Evolutionary conservation across 2,113 vertebrate genomes (phyloP).

Genomic region (Meriones unguiculatus): DNA sequence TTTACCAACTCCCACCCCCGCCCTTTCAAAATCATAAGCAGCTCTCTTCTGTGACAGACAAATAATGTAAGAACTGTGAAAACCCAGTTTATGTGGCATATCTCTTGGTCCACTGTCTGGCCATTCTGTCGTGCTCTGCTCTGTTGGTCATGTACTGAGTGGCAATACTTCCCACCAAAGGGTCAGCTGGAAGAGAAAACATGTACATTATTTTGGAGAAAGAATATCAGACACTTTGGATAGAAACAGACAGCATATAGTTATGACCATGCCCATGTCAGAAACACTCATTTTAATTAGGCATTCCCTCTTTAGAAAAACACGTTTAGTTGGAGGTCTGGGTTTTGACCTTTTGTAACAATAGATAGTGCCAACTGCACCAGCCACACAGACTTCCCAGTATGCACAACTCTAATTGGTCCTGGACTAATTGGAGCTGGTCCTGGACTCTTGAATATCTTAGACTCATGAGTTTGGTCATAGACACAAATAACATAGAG

Average conservation of each 20-base stretch:
- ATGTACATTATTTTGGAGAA: conserved; percentile 47
- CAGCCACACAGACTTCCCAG: too few relatives aligned
- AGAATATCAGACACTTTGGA: not conserved
- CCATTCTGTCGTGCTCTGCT: conserved; percentile 98
- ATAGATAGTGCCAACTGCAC: too few relatives aligned
- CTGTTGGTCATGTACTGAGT: conserved; percentile 99
- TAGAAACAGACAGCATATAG: not conserved
- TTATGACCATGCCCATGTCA: not conserved
- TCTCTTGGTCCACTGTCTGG: conserved; percentile 98
- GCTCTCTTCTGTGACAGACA: conserved; percentile 90
- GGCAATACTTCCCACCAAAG: conserved; percentile 97
- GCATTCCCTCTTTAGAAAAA: too few relatives aligned
- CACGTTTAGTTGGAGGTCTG: too few relatives aligned
- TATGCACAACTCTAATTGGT: too few relatives aligned
- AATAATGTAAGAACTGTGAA: conserved; percentile 82
- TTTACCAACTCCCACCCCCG: conserved; percentile 89
- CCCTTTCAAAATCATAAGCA: conserved; percentile 89
- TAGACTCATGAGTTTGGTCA: too few relatives aligned
- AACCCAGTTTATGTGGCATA: conserved; percentile 93
- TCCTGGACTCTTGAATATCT: too few relatives aligned
- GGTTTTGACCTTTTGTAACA: too few relatives aligned
- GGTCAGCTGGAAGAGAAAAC: conserved; percentile 92
- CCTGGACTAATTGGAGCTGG: too few relatives aligned
- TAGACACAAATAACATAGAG: too few relatives aligned
- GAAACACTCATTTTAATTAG: not conserved